Evolutionary conservation across 1,140 invertebrate genomes (phyloP), one percentile per base, ranked within the genome.

Genomic region (Oscheius sp.): DNA sequence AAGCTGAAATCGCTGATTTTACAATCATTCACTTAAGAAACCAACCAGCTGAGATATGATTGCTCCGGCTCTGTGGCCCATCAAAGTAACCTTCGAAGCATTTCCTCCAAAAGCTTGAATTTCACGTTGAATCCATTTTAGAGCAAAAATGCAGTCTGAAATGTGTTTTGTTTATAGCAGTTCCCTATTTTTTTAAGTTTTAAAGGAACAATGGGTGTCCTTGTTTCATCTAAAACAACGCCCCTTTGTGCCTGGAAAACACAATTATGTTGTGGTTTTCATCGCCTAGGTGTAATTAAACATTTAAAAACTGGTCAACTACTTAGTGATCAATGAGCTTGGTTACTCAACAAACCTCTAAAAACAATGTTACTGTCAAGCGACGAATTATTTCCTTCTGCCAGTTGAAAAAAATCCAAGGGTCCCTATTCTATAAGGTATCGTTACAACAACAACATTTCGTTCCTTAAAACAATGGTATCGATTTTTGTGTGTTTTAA

Each of bases 31-130:
- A n/a, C n/a, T n/a, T n/a, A n/a, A n/a, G n/a, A 36, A 32, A 1
- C 49, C 23, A 7, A 55, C 49, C 49, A 13, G 7, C 49, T 55
- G 15, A 23, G 23, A 7, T 13, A 96, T 91, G 34, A 92, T 92
- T 3, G 93, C 93, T 13, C 95, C 94, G 10, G 94, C 93, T 74
- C 92, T 94, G 42, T 73, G 68, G 18, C 94, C 94, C 83, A 96
- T 94, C 15, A 97, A 86, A 0, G 94, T 97, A n/a, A 97, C 90
- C 82, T 94, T 94, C 77, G 93, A 89, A 7, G 92, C 91, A 86
- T 95, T 94, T 2, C 95, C 95, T 45, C 94, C 94, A 85, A 97
- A 97, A 28, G 89, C 88, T 55, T 89, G 89, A 68, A 97, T 95
- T 85, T 97, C 97, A 81, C 93, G 91, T 82, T 91, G 90, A 2